Percentiles rank a stretch among this genome's conserved stretches.
Conservation (phyloP, 1,140 invertebrate species). For the Hypsibius dujardini region DNA sequence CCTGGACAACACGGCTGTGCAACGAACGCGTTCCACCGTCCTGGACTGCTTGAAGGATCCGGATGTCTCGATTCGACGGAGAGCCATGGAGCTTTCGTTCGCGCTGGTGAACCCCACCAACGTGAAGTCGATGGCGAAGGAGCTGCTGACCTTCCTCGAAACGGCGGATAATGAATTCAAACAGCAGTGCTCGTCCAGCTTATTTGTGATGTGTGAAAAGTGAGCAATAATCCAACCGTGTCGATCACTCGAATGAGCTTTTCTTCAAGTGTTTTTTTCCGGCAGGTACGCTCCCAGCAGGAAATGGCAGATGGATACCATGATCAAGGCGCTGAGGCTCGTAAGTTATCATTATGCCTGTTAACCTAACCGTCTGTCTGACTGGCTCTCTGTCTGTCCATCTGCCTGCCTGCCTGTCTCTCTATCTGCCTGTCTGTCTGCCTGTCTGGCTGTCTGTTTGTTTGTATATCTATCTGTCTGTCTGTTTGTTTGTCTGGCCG, state of each 20-base stretch:
- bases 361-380: too few relatives aligned
- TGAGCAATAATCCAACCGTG: too few relatives aligned
- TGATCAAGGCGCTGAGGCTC: constrained; percentile 78
- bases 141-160: constrained; percentile 77
- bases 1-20: constrained; percentile 90
- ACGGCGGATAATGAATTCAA: constrained; percentile 93
- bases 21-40: constrained; percentile 92
- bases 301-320: constrained; percentile 92
- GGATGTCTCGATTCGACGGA: constrained; percentile 65
- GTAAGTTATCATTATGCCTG: constrained; percentile 49
- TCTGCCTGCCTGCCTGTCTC: too few relatives aligned
- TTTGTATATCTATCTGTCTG: too few relatives aligned
- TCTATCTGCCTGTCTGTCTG: too few relatives aligned
- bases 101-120: constrained; percentile 82
- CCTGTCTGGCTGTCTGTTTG: too few relatives aligned
- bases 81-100: constrained; percentile 95
- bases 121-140: constrained; percentile 92
- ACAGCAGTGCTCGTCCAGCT: constrained; percentile 84
- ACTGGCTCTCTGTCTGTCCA: too few relatives aligned
- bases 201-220: constrained; percentile 88
- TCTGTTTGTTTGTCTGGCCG: too few relatives aligned
- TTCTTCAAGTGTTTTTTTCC: too few relatives aligned
- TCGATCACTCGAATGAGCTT: too few relatives aligned
- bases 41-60: constrained; percentile 82
- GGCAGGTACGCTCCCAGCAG: constrained; percentile 80